phyloP scores from a whole-genome alignment of 2,888 invertebrate genomes.

The Digitonthophagus gazella region DNA sequence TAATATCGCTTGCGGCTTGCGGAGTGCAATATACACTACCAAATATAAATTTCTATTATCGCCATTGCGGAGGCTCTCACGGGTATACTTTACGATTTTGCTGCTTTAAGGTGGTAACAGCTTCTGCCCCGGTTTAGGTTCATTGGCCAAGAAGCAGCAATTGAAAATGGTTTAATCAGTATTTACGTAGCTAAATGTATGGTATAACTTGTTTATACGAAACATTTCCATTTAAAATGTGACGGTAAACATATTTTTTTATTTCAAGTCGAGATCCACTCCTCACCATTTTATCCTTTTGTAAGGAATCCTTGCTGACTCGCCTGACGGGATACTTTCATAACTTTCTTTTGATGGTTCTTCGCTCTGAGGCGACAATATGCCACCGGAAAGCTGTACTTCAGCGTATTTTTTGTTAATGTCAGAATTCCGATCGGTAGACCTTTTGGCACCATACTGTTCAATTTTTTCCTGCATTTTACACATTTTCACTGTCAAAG shows the following conservation, averaged over 20 bases:
- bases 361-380: constrained; percentile 7
- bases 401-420: constrained; percentile 16
- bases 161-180: background rate
- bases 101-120: constrained; percentile 49
- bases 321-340: constrained; percentile 44
- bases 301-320: constrained; percentile 38
- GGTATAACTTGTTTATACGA: too few species aligned
- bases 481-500: background rate
- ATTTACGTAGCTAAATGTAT: too few species aligned
- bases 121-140: background rate
- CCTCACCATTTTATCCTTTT: background rate
- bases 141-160: background rate
- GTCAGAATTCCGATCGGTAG: background rate
- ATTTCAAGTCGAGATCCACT: background rate
- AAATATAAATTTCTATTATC: constrained; percentile 58
- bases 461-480: background rate
- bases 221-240: too few species aligned
- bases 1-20: background rate
- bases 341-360: constrained; percentile 43
- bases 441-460: background rate
- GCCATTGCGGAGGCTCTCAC: constrained; percentile 63
- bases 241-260: too few species aligned
- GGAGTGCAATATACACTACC: background rate
- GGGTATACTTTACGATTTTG: constrained; percentile 64
- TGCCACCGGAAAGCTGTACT: constrained; percentile 6